phyloP scores from a whole-genome alignment of 2,797 vertebrate species.

The Amazona ochrocephala region DNA sequence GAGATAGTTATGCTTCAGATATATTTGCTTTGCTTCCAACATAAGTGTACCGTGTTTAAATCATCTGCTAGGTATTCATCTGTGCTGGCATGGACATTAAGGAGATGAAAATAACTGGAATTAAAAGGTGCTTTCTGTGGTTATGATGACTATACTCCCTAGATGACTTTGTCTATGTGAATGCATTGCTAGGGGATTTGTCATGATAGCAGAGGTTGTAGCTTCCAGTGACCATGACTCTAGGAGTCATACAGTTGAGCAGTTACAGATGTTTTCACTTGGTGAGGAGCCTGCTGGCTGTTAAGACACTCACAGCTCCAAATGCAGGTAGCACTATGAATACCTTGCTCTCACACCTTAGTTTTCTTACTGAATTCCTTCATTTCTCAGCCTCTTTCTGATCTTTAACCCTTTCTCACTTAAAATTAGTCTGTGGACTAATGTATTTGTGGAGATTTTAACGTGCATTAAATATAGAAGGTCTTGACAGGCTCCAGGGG shows the following conservation, averaged over 20 bases:
- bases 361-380: not conserved
- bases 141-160: not conserved
- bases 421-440: not conserved
- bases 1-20: not conserved
- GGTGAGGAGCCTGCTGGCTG: not conserved
- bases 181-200: not conserved
- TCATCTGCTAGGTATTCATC: not conserved
- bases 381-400: not conserved
- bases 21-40: not conserved
- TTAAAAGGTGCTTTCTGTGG: not conserved
- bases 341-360: not conserved
- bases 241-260: not conserved
- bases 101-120: not conserved
- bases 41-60: not conserved
- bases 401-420: not conserved
- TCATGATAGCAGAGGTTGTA: not conserved
- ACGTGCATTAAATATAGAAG: rapidly evolving
- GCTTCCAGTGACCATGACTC: not conserved
- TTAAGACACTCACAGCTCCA: not conserved
- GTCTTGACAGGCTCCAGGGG: not conserved
- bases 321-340: not conserved
- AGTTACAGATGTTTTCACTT: not conserved
- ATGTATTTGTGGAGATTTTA: not conserved
- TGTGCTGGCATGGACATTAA: not conserved
- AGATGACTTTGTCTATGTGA: not conserved